phyloP scores from a whole-genome alignment of 2,113 vertebrate species.

The Hepsetus odoe region DNA sequence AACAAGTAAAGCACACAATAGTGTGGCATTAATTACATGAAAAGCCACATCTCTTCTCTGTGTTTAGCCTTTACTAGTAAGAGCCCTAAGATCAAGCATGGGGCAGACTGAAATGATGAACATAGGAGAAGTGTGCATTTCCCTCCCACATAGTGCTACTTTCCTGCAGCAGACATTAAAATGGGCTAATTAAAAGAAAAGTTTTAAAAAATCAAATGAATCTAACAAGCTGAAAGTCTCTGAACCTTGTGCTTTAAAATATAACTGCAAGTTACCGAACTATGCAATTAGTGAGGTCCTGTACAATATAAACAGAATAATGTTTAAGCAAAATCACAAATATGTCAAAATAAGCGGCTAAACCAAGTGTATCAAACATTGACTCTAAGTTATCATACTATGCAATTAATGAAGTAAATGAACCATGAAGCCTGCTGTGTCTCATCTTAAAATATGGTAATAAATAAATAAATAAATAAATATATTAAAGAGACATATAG shows the following conservation, averaged over 20 bases:
- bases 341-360: not conserved
- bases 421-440: not conserved
- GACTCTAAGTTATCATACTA: not conserved
- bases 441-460: not conserved
- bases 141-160: not conserved
- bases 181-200: slow-evolving; percentile 7
- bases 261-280: not conserved
- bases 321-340: not conserved
- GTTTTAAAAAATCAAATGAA: not conserved
- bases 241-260: not conserved
- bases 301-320: not conserved
- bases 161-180: not conserved
- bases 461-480: not conserved
- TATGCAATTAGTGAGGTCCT: not conserved
- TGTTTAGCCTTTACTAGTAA: not conserved
- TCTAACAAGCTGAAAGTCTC: not conserved
- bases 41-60: no score
- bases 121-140: not conserved
- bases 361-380: not conserved
- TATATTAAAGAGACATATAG: not conserved
- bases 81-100: not conserved
- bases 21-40: no score
- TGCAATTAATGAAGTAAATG: not conserved
- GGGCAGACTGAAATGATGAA: not conserved
- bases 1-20: no score